Evolutionary conservation across 2,113 vertebrate genomes (phyloP).

Genomic region (Polyodon spathula): DNA sequence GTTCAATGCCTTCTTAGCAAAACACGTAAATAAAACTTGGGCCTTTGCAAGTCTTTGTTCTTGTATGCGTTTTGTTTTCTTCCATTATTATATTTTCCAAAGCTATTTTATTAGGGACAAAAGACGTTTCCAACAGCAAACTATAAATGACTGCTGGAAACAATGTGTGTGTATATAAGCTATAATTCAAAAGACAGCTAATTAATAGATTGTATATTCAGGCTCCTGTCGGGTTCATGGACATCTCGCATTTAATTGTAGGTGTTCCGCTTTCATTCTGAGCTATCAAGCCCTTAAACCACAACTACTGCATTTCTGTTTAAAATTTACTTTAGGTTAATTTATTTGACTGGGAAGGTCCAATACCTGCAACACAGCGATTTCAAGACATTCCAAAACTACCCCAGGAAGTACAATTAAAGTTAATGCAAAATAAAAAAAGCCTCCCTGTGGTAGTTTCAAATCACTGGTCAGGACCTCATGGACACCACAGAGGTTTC

Average conservation of each 20-base stretch:
- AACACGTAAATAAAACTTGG: conserved; percentile 23
- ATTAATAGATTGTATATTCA: conserved; percentile 36
- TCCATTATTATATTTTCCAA: conserved; percentile 10
- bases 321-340: conserved; percentile 19
- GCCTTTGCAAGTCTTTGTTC: conserved; percentile 11
- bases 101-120: conserved; percentile 23
- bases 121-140: neutral
- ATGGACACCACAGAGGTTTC: too few relatives aligned
- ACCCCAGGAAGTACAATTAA: too few relatives aligned
- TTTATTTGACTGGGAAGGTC: conserved; percentile 7
- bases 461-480: too few relatives aligned
- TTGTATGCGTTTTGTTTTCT: conserved; percentile 5
- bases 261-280: conserved; percentile 26
- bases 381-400: conserved; percentile 26
- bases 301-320: conserved; percentile 12
- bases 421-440: too few relatives aligned
- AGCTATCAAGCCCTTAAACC: conserved; percentile 5
- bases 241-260: conserved; percentile 17
- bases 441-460: too few relatives aligned
- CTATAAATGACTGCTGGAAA: conserved; percentile 10
- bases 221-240: conserved; percentile 27
- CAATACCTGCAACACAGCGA: conserved; percentile 11
- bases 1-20: conserved; percentile 10
- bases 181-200: conserved; percentile 27
- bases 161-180: conserved; percentile 8